Base-by-base conservation (phyloP, 2,797 vertebrate species). In the Chaetophractus vellerosus region DNA sequence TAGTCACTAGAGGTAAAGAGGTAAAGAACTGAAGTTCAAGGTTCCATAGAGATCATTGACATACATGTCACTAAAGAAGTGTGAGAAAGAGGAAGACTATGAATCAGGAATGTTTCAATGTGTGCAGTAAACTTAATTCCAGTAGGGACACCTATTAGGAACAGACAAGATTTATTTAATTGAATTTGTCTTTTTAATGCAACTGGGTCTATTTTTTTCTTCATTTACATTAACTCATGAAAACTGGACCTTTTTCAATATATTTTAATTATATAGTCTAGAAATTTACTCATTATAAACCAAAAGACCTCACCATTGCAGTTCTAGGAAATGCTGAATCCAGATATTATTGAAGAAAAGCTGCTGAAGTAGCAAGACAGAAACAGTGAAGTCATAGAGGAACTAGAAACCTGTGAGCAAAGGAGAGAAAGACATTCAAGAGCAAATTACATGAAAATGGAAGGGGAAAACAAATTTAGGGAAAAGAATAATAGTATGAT, bases 181-280 rank as follows among this genome's bases (percentile, higher is more conserved):
- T 45, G 28, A 93, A 83, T 24, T 63, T 36, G 21, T 92, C 68
- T 88, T 94, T 96, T 93, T 63, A 72, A 79, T 81, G 36, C 14
- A 84, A 66, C 84, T 38, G 78, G 55, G 63, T 50, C 90, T 88
- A 85, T 87, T 96, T 93, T 93, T 93, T 31, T 86, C 19, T 94
- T 92, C 63, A 41, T 38, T 93, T 78, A 80, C 3, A 19, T 64
- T 26, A 94, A 57, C 7, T 90, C 74, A 69, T 45, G 76, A 81
- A 81, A 94, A 88, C 38, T n/a, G 24, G 48, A 75, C 94, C 1
- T 11, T 83, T 85, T 92, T 52, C 48, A 66, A 63, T 76, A 28
- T 5, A 28, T 24, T 71, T 85, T 76, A 48, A 36, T 89, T 78
- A 78, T 6, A 16, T 52, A 50, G 74, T 74, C 24, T 88, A 11